phyloP scores from a whole-genome alignment of 2,888 invertebrate genomes.

The Camptogramma bilineatum region DNA sequence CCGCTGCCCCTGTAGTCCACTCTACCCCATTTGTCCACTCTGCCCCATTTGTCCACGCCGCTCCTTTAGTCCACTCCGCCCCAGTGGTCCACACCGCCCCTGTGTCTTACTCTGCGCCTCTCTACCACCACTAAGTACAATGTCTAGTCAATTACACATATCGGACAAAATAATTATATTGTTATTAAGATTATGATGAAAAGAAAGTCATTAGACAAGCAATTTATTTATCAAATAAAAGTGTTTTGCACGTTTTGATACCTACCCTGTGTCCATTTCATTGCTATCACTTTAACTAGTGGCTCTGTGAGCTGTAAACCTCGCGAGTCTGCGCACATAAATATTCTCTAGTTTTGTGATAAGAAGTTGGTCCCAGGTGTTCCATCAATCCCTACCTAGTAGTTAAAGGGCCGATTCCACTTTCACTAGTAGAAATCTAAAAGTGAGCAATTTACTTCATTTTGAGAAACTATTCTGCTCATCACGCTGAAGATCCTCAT shows the following conservation, averaged over 20 bases:
- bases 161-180: constrained; percentile 23
- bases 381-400: too few species aligned
- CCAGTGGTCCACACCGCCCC: constrained; percentile 47
- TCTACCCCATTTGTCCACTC: constrained; percentile 41
- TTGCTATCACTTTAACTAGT: constrained; percentile 1
- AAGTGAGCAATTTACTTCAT: too few species aligned
- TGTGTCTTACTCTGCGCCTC: constrained; percentile 33
- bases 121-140: constrained; percentile 29
- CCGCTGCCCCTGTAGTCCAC: constrained; percentile 53
- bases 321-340: too few species aligned
- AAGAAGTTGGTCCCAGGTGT: too few species aligned
- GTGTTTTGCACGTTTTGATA: constrained; percentile 34
- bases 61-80: constrained; percentile 29
- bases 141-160: constrained; percentile 22
- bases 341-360: too few species aligned
- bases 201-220: constrained; percentile 9
- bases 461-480: too few species aligned
- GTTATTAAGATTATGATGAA: constrained; percentile 2
- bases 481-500: too few species aligned
- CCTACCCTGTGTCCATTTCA: constrained; percentile 2
- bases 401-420: too few species aligned
- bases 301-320: too few species aligned
- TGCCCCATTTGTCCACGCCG: constrained; percentile 44
- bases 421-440: too few species aligned
- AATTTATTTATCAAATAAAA: constrained; percentile 30